These are phyloP conservation scores for Serinus canaria DNA, from an alignment of 2,113 vertebrate genomes.

Conservation along the genomic window DNA sequence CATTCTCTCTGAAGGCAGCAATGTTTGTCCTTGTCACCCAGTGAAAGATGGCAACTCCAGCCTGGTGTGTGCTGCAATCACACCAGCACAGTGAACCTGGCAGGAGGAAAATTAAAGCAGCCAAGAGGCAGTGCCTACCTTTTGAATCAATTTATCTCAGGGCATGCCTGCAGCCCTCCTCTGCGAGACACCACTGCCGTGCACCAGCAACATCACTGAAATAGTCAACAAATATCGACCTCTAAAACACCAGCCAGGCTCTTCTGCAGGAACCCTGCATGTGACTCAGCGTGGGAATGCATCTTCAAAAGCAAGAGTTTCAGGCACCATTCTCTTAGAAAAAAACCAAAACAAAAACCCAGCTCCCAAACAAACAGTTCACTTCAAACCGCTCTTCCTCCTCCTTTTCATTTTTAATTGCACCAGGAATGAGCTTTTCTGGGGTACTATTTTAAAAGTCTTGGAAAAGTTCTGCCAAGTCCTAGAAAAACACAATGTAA, in stretches of 20 bases:
- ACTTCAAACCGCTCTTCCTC: conserved; percentile 17
- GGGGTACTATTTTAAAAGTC: conserved; percentile 17
- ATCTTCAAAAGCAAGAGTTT: conserved; percentile 35
- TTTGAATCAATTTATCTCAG: not conserved
- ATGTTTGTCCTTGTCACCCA: conserved; percentile 24
- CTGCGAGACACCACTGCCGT: not conserved
- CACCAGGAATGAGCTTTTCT: conserved; percentile 17
- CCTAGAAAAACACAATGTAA: conserved; percentile 13
- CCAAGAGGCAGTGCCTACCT: not conserved
- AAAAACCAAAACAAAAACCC: not conserved
- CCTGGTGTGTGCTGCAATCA: not conserved
- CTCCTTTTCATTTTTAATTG: conserved; percentile 11
- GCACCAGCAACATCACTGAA: not conserved
- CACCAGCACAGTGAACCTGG: not conserved
- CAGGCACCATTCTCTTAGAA: not conserved
- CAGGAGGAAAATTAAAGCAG: not conserved
- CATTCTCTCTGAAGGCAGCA: not conserved
- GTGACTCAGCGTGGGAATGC: conserved; percentile 18
- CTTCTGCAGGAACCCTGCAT: not conserved
- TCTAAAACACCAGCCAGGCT: not conserved
- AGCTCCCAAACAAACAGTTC: not conserved
- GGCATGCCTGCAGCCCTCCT: not conserved
- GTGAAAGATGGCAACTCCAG: not conserved
- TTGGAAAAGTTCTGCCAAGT: conserved; percentile 36
- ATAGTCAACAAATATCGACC: not conserved